phyloP scores from a whole-genome alignment of 2,113 vertebrate genomes.

The Semnornis frantzii region DNA sequence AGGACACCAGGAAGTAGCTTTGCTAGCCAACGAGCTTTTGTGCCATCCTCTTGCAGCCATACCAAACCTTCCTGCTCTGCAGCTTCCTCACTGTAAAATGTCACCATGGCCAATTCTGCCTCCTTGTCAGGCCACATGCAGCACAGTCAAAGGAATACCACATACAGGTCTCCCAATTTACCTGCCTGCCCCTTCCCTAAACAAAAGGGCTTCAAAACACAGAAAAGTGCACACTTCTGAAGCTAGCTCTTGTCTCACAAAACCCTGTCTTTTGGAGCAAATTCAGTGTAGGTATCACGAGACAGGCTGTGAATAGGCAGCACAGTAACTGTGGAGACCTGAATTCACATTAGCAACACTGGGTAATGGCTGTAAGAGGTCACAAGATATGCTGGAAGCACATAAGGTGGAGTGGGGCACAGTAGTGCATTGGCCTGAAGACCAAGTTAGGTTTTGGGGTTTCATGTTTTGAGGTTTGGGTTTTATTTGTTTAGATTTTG shows the following conservation, averaged over 20 bases:
- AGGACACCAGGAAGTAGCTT: not conserved
- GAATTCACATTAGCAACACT: not conserved
- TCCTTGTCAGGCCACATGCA: fast-evolving
- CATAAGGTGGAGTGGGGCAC: not conserved
- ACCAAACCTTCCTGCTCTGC: not conserved
- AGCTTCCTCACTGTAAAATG: not conserved
- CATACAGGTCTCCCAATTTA: not conserved
- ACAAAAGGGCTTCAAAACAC: not conserved
- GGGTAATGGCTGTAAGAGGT: not conserved
- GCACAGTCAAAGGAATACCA: not conserved
- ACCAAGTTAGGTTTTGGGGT: not conserved
- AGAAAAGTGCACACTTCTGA: fast-evolving
- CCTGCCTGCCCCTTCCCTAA: not conserved
- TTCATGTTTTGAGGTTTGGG: not conserved
- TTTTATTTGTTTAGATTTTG: not conserved
- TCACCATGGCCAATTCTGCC: fast-evolving
- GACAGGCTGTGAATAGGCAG: not conserved
- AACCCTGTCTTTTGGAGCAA: not conserved
- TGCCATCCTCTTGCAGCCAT: not conserved
- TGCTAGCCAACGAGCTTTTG: not conserved
- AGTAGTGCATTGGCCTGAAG: not conserved
- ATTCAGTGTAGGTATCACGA: not conserved
- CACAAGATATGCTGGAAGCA: not conserved
- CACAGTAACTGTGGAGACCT: too few relatives aligned
- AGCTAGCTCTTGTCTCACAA: not conserved